These are phyloP conservation scores for Paramormyrops kingsleyae DNA, from an alignment of 2,113 vertebrate species.

Conservation along the genomic window DNA sequence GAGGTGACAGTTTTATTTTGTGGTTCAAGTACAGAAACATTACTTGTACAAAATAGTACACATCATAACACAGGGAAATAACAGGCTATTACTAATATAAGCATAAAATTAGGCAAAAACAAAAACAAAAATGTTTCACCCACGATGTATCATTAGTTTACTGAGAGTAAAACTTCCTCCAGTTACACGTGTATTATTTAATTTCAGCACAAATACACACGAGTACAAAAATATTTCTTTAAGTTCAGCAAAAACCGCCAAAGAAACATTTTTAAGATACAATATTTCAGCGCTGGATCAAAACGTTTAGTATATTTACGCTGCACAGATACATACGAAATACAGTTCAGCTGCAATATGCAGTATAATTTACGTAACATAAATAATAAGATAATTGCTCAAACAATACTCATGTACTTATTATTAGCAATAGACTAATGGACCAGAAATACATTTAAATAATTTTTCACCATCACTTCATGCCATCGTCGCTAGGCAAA, in stretches of 20 bases:
- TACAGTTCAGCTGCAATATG: neutral
- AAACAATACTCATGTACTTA: neutral
- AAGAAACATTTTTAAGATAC: neutral
- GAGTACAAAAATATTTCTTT: neutral
- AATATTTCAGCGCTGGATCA: neutral
- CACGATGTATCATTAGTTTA: neutral
- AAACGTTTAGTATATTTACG: neutral
- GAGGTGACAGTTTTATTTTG: neutral
- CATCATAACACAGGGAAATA: neutral
- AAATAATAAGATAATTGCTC: neutral
- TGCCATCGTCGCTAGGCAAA: neutral
- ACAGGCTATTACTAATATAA: neutral
- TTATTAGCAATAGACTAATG: neutral
- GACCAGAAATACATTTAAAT: neutral
- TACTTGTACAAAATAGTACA: neutral
- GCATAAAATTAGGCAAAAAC: neutral
- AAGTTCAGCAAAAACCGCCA: neutral
- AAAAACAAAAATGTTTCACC: neutral
- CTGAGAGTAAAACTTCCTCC: neutral
- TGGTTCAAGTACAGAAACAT: neutral
- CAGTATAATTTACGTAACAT: neutral
- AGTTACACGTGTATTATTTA: neutral
- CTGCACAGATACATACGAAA: neutral
- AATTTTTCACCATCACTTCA: neutral
- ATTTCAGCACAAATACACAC: neutral